Evolutionary conservation across 92 coral and sea anemone species (phyloP), one percentile per base, ranked within the genome.

Genomic region (Parazoanthus atlanticus): DNA sequence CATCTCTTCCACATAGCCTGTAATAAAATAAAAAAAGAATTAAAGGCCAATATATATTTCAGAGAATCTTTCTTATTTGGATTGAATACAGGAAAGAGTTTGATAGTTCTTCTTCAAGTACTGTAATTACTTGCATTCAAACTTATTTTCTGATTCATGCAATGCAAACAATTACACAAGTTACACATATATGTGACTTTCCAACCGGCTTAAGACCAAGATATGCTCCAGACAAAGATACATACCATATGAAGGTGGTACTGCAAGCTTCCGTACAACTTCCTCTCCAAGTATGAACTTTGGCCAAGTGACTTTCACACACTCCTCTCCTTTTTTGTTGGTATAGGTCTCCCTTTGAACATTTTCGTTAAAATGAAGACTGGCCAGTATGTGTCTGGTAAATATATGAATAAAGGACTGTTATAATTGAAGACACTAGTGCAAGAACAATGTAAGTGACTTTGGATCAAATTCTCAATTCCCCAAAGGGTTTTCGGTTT

Each of bases 271-370:
- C 38, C 91, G 73, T 1, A 72, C 91, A 29, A 88, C 91, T 82
- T 88, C 88, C 76, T 82, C 91, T 11, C 88, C 91, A 74, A 89
- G 88, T 74, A 82, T 82, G 73, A 82, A 89, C 47, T 88, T 88
- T 81, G 91, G 88, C 54, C 58, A 88, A 0, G 88, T 81, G 8
- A 81, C 88, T 54, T 82, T 81, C 23, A 46, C 52, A 70, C 75
- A 88, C 9, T 81, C 82, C 15, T 81, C 76, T 7, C 88, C 83
- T 21, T 74, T 65, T 13, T 49, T 40, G 52, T 71, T 30, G 25
- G 54, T 12, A 33, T 88, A 34, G 23, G 88, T 72, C 65, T 88
- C 75, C 47, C 91, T 81, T n/a, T 40, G 76, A 16, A 83, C 38
- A 34, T 89, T 89, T 58, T 13, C 17, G 17, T 49, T 49, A 49